Evolutionary conservation across 2,797 vertebrate genomes (phyloP).

Genomic region (Natrix natrix): DNA sequence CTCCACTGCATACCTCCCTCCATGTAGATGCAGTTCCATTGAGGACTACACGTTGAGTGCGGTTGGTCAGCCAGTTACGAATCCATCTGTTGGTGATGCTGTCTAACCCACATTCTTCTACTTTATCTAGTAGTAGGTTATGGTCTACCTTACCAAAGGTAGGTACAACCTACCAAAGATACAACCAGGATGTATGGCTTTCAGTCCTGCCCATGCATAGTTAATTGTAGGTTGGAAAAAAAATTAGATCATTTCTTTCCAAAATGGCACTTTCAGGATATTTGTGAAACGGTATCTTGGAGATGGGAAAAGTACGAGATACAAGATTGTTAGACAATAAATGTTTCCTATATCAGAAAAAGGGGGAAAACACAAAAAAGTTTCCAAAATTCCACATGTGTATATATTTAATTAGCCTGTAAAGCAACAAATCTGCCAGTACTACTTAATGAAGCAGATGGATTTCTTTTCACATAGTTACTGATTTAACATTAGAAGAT

Average conservation of each 20-base stretch:
- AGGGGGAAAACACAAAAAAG: neutral
- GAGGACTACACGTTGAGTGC: too few species aligned
- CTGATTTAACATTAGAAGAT: neutral
- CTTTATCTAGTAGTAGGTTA: too few species aligned
- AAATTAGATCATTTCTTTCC: neutral
- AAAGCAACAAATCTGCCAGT: neutral
- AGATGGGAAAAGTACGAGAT: too few species aligned
- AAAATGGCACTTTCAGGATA: neutral
- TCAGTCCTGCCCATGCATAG: neutral
- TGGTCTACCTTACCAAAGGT: too few species aligned
- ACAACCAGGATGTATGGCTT: neutral
- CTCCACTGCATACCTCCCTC: too few species aligned
- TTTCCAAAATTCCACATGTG: neutral
- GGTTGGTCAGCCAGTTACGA: too few species aligned
- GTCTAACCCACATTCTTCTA: too few species aligned
- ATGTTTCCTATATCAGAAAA: neutral
- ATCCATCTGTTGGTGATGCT: too few species aligned
- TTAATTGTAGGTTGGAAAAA: neutral
- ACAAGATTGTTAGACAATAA: neutral
- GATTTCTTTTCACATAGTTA: neutral
- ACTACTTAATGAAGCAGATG: neutral
- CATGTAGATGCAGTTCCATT: too few species aligned
- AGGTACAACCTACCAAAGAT: too few species aligned
- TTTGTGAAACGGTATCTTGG: neutral
- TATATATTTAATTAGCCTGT: neutral